Evolutionary conservation across 2,797 vertebrate species (phyloP), one percentile per base, ranked within the genome.

Genomic region (Onychomys arenicola): DNA sequence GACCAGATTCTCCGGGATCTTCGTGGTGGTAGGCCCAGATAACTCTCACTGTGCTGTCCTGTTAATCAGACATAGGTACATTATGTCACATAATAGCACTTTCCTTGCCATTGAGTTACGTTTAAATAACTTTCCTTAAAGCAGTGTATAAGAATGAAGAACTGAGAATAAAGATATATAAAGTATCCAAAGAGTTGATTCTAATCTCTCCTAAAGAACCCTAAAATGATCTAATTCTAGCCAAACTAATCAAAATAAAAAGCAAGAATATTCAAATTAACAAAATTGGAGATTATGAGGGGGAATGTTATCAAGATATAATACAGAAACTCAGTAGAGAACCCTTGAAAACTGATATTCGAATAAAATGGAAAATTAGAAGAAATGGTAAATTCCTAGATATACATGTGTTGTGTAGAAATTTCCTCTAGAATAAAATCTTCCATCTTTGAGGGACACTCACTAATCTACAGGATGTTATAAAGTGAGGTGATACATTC

Each of bases 21-120:
- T 99, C 98, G 5, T 96, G 97, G 86, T 99, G 99, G 91, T 99
- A 99, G 14, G 99, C 99, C 99, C 99, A 99, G 97, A 99, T 99
- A 67, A 99, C 99, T 90, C 99, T 93, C 86, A 99, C 97, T 2
- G 99, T 99, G 97, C 99, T 99, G 52, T 99, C 99, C 99, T 99
- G 89, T 4, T 78, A 94, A 71, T 59, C 57, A 94, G 85, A 97
- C 4, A 32, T 14, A 12, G 9, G 86, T 49, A 96, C 0, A 37
- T 96, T 92, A 95, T 4, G 11, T 67, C 89, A 87, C 83, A 34
- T 55, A 55, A 40, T 37, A 93, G 13, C 21, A 16, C 25, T 91
- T 86, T 59, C 10, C 63, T 93, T 43, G 73, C 12, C 59, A 37
- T 12, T 57, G 2, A 96, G 5, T 14, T 95, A 43, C 76, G 10